Conservation (phyloP, 2,113 vertebrate genomes). For the Phycodurus eques region DNA sequence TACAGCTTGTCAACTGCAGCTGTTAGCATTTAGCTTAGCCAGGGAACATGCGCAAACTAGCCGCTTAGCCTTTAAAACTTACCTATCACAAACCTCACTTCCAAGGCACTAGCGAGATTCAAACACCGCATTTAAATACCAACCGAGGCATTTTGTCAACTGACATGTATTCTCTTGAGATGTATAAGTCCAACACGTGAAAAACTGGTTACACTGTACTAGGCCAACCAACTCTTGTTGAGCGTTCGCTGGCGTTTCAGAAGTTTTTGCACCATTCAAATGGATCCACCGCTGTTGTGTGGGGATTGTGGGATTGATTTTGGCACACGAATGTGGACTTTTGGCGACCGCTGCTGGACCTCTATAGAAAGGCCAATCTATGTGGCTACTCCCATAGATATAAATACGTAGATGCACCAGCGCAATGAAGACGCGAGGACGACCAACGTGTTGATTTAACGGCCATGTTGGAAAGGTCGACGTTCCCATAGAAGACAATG, state of each 20-base stretch:
- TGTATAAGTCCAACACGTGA: slow-evolving; percentile 29
- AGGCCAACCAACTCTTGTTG: slow-evolving; percentile 8
- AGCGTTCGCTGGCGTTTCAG: slow-evolving; percentile 19
- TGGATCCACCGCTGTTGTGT: slow-evolving; percentile 59
- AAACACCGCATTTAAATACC: slow-evolving; percentile 19
- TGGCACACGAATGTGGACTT: slow-evolving; percentile 6
- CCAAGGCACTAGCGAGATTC: background rate
- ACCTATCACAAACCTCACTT: background rate
- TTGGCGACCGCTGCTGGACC: slow-evolving; percentile 57
- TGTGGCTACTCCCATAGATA: background rate
- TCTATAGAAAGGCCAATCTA: accelerated
- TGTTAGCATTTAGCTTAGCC: slow-evolving; percentile 37
- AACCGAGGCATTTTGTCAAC: slow-evolving; percentile 55
- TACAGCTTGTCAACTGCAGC: slow-evolving; percentile 11
- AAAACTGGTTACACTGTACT: slow-evolving; percentile 17
- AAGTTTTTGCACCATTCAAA: slow-evolving; percentile 66
- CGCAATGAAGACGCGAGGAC: too few relatives aligned
- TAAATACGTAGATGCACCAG: too few relatives aligned
- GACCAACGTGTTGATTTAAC: too few relatives aligned
- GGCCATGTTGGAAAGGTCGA: too few relatives aligned
- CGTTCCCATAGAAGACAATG: too few relatives aligned
- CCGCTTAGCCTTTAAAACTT: slow-evolving; percentile 24
- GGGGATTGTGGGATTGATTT: slow-evolving; percentile 70
- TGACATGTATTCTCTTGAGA: background rate
- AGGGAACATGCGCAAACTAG: slow-evolving; percentile 16